Evolutionary conservation across 1,140 invertebrate species (phyloP), one percentile per base, ranked within the genome.

Genomic region (Papilio polytes): DNA sequence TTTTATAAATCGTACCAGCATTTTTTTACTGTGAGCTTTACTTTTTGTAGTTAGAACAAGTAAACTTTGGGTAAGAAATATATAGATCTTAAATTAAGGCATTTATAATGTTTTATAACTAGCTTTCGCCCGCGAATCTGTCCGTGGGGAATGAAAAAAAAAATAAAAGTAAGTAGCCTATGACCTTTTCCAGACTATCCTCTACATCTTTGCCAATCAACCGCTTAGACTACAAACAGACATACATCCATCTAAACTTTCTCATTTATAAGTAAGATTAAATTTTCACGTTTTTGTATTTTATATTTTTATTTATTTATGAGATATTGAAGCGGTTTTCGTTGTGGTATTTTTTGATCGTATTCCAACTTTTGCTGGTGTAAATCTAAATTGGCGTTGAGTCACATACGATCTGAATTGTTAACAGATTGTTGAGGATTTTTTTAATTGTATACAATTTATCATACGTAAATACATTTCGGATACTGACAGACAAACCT

Each of bases 371-470:
- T 74, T 12, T 20, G 18, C 13, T 48, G 20, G 18, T 18, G 26
- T 74, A 74, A 74, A 44, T 74, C 73, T 74, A 44, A 74, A 20
- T 44, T n/a, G 72, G 15, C 44, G 44, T 48, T n/a, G 44, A 74
- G n/a, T 41, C n/a, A 41, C 44, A 48, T 9, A 12, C 72, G 41
- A n/a, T 18, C 41, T 22, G 59, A 63, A 22, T 22, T 22, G 59
- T 63, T 63, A 63, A 63, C 3, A 12, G 26, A 12, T 9, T 63
- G 8, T 9, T 63, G 59, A 63, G 3, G 3, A 26, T 63, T 63
- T 63, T 8, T 63, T 22, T 8, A 22, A 22, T 26, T 22, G 8
- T 22, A 10, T 26, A 12, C n/a, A 63, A 59, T 22, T 4, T 22
- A 9, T 63, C 26, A 10, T 63, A 7, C n/a, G 1, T 22, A 59